Evolutionary conservation across 2,113 vertebrate species (phyloP), one percentile per base, ranked within the genome.

Genomic region (Psittacus erithacus): DNA sequence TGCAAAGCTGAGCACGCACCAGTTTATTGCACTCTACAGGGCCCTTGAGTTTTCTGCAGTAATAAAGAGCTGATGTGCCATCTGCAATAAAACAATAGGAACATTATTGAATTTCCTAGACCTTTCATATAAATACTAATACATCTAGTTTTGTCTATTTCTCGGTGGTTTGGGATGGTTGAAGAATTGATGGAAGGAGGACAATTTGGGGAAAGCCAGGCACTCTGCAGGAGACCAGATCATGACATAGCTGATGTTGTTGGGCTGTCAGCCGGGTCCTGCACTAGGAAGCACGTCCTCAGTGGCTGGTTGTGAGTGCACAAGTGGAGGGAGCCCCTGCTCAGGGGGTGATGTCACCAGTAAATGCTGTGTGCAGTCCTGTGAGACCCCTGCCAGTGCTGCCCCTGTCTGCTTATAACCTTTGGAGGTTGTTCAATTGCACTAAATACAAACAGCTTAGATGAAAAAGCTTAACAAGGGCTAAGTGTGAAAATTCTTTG

Each of bases 21-120:
- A 27, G 1, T 97, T 97, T 93, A 97, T 96, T 96, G 96, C 86
- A 70, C 96, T 97, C 97, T 44, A 35, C 86, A 93, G 96, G 97
- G 97, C 97, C 96, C 96, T 95, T 70, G 88, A 95, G 95, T 89
- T 95, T 96, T 92, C 97, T 97, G 97, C 96, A 97, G 96, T 96
- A 96, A 96, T 97, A 97, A 97, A 97, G 96, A 94, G 96, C 92
- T 90, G 94, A 86, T 96, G 91, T 96, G 96, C 96, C 92, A 86
- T 96, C 96, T 95, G 94, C 97, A 95, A 52, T 97, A 95, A 96
- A 97, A 97, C 97, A 97, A 95, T 96, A 78, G 96, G 88, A 85
- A 75, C 53, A 70, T 94, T 96, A 94, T 93, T 97, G 95, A 93
- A 95, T 97, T 96, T 96, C 96, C 95, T 84, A 89, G 90, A 78